Evolutionary conservation across 2,888 invertebrate genomes (phyloP).

Genomic region (Hermodice carunculata): DNA sequence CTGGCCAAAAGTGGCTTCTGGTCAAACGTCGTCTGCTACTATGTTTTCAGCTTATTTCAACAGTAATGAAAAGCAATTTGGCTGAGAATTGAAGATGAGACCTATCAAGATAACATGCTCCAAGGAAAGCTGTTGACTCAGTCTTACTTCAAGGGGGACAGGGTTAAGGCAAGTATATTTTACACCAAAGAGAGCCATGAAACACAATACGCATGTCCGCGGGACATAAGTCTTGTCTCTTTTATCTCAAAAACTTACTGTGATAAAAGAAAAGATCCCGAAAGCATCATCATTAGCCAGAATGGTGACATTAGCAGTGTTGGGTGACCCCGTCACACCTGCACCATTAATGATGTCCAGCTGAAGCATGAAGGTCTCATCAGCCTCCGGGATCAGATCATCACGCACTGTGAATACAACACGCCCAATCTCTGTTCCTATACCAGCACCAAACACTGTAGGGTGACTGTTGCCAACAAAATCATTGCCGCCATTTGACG

Average conservation of each 20-base stretch:
- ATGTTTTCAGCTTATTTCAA: too few relatives aligned
- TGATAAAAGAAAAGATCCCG: slow-evolving; percentile 59
- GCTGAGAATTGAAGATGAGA: too few relatives aligned
- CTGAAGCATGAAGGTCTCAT: slow-evolving; percentile 53
- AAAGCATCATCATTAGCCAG: slow-evolving; percentile 65
- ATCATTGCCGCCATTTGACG: slow-evolving; percentile 44
- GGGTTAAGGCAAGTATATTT: too few relatives aligned
- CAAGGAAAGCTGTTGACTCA: too few relatives aligned
- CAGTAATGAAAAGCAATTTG: too few relatives aligned
- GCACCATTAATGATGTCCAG: slow-evolving; percentile 45
- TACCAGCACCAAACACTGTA: slow-evolving; percentile 50
- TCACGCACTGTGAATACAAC: slow-evolving; percentile 59
- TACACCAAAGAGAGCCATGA: too few relatives aligned
- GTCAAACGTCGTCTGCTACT: too few relatives aligned
- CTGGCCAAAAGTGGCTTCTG: too few relatives aligned
- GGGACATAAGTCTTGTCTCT: too few relatives aligned
- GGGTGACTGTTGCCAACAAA: slow-evolving; percentile 62
- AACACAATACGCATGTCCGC: too few relatives aligned
- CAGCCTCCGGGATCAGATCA: slow-evolving; percentile 59
- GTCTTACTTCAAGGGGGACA: too few relatives aligned
- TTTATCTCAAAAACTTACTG: slow-evolving; percentile 51
- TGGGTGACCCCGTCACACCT: slow-evolving; percentile 42
- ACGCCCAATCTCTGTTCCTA: slow-evolving; percentile 24
- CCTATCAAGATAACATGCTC: too few relatives aligned
- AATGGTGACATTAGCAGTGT: slow-evolving; percentile 51